Evolutionary conservation across 1,140 invertebrate genomes (phyloP), one percentile per base, ranked within the genome.

Genomic region (Cherax quadricarinatus): DNA sequence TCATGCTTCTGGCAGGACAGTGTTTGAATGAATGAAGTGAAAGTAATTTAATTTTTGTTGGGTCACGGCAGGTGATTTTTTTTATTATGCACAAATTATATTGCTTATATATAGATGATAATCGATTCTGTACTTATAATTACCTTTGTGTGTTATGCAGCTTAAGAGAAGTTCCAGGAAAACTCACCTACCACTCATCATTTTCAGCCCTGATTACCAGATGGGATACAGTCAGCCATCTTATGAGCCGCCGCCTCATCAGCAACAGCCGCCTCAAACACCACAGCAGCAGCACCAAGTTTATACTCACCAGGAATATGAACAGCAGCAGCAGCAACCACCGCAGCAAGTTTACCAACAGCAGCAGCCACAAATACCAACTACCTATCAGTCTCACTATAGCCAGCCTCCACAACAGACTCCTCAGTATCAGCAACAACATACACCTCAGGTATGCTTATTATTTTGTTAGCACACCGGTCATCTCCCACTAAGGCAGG

Each of bases 291-390:
- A 93, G 60, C 82, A 84, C 41, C 82, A 60, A 62, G 53, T 84
- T 21, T 84, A 62, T 62, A 60, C 60, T 24, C 60, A 70, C 83
- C 83, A 85, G 30, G 60, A 85, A 0, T 70, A 48, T 41, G 60
- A 93, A 48, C 93, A 93, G 57, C 94, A 94, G 51, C 95, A 95
- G 82, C 95, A 95, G 80, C 95, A 94, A 62, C 86, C 57, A 73
- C 93, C 93, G 41, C 92, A 91, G 66, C 92, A 86, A 79, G 84
- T 16, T 70, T 93, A 57, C 75, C 92, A 85, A 51, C 94, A 78
- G 86, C 93, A 91, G 30, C 94, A 94, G 94, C 94, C 93, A 94
- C 86, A 95, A 94, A 49, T 78, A 73, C 78, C 78, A 21, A 57
- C 62, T 60, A 49, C 80, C 41, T 82, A 92, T 75, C 86, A 88